phyloP scores from a whole-genome alignment of 2,888 invertebrate genomes.

The Tachystola acroxantha region DNA sequence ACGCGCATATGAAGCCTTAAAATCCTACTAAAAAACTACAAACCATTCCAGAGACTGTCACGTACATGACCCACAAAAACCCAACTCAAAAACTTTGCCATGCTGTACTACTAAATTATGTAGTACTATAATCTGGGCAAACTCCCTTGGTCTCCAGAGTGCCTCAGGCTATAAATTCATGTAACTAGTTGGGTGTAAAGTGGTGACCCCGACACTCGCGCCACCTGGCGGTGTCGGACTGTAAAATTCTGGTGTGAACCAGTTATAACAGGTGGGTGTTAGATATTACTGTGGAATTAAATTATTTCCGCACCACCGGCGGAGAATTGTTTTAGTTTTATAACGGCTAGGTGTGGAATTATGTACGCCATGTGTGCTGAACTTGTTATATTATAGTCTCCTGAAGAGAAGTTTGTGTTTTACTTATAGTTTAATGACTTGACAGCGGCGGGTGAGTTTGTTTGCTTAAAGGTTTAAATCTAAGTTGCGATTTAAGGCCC shows the following conservation, averaged over 20 bases:
- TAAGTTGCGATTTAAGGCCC: too few relatives aligned
- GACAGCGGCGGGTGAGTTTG: too few relatives aligned
- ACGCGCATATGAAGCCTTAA: too few relatives aligned
- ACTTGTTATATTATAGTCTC: not conserved
- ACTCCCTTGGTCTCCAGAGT: conserved; percentile 11
- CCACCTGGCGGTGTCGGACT: conserved; percentile 6
- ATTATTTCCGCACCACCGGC: not conserved
- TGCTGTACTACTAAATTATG: conserved; percentile 1
- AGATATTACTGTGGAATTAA: conserved; percentile 9
- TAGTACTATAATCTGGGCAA: conserved; percentile 4
- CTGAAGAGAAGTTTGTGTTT: not conserved
- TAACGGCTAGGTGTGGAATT: not conserved
- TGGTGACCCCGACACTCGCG: conserved; percentile 10
- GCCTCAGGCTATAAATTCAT: conserved; percentile 15
- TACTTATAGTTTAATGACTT: too few relatives aligned
- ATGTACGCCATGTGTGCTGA: not conserved
- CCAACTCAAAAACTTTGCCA: not conserved
- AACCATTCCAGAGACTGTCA: not conserved
- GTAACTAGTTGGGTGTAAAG: conserved; percentile 18
- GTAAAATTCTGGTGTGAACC: conserved; percentile 6
- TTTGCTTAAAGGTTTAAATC: too few relatives aligned
- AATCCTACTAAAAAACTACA: too few relatives aligned
- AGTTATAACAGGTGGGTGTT: conserved; percentile 13
- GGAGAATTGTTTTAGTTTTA: conserved; percentile 1
- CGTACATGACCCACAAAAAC: not conserved